A percentile compares a stretch with the other conserved stretches of the same genome.
These are phyloP conservation scores for Caenorhabditis briggsae DNA, from an alignment of 1,140 invertebrate genomes.

Conservation along the genomic window DNA sequence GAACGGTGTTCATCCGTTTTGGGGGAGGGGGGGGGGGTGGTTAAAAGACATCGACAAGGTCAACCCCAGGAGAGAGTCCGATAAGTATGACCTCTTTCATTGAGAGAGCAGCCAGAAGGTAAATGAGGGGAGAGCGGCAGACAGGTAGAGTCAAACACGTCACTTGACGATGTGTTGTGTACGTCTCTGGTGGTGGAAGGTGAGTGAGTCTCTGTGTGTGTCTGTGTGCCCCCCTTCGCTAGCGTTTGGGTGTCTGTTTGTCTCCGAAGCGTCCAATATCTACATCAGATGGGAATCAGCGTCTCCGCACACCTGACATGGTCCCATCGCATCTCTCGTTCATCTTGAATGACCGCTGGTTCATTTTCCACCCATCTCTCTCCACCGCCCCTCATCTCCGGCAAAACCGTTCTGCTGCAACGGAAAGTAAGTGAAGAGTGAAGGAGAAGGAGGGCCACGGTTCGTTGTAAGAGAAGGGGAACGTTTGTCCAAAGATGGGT, in stretches of 20 bases:
- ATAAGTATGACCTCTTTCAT: slow-evolving; percentile 46
- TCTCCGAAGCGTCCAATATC: slow-evolving; percentile 53
- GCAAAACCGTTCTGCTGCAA: slow-evolving; percentile 38
- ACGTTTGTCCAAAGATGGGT: slow-evolving; percentile 47
- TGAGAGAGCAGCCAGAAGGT: slow-evolving; percentile 6
- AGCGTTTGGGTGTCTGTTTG: slow-evolving; percentile 53
- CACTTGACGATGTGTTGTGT: slow-evolving; percentile 52
- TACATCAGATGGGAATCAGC: slow-evolving; percentile 36
- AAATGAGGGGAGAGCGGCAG: slow-evolving; percentile 41
- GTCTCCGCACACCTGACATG: slow-evolving; percentile 20
- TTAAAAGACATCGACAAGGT: slow-evolving; percentile 43
- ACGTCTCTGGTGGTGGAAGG: slow-evolving; percentile 32
- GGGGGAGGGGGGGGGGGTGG: no score
- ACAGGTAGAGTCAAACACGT: slow-evolving; percentile 52
- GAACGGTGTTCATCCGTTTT: slow-evolving; percentile 50
- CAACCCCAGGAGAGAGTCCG: not conserved
- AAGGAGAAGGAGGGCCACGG: not conserved
- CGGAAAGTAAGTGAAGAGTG: slow-evolving; percentile 5
- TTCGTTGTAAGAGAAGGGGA: slow-evolving; percentile 30
- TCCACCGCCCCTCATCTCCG: not conserved
- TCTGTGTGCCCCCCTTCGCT: slow-evolving; percentile 10
- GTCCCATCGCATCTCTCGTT: slow-evolving; percentile 21
- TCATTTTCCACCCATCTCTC: slow-evolving; percentile 34
- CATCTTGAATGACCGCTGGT: slow-evolving; percentile 47
- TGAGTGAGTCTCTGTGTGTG: slow-evolving; percentile 42